Percentiles rank a stretch among this genome's conserved stretches.
Evolutionary conservation across 2,113 vertebrate species (phyloP).

Genomic region (Podocnemis expansa): DNA sequence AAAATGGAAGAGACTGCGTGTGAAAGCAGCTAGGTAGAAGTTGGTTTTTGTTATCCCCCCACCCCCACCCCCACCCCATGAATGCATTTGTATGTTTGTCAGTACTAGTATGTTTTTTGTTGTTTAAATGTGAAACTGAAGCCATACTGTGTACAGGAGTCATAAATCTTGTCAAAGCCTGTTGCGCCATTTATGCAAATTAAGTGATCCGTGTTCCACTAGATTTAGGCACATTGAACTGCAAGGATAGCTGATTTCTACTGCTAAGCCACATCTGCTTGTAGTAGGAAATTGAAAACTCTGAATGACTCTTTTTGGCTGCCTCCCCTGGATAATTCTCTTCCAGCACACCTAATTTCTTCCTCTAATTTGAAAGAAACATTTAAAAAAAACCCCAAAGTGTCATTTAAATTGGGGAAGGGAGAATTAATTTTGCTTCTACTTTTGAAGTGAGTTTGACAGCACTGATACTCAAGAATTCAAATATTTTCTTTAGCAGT

Average conservation of each 20-base stretch:
- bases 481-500: background rate
- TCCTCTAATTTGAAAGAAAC: background rate
- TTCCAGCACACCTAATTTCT: background rate
- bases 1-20: background rate
- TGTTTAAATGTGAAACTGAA: background rate
- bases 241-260: background rate
- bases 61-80: background rate
- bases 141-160: background rate
- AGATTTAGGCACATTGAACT: background rate
- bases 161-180: conserved; percentile 6
- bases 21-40: conserved; percentile 6
- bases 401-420: background rate
- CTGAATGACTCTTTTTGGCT: background rate
- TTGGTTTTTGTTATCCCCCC: background rate
- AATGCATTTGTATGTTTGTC: background rate
- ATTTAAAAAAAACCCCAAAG: too few relatives aligned
- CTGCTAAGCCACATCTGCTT: background rate
- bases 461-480: background rate
- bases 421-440: background rate
- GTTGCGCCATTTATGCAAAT: conserved; percentile 8
- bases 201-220: background rate
- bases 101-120: background rate
- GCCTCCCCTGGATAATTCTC: background rate
- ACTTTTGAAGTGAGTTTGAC: background rate
- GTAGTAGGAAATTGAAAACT: background rate